These are phyloP conservation scores for Cheilosia variabilis DNA, from an alignment of 2,888 invertebrate genomes.

Conservation along the genomic window DNA sequence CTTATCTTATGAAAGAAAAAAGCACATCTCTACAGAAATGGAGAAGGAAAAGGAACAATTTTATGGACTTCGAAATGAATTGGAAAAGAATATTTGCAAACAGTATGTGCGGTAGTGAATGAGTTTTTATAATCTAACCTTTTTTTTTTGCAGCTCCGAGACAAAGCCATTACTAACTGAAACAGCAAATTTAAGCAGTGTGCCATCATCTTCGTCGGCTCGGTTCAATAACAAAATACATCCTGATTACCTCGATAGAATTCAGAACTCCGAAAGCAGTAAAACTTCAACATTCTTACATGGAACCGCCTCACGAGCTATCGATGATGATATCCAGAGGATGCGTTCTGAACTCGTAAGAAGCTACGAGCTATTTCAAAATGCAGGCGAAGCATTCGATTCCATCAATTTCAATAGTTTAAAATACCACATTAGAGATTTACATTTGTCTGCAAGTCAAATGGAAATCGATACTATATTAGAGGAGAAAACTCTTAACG, in stretches of 20 bases:
- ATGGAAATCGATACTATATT: slow-evolving; percentile 75
- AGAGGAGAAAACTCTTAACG: slow-evolving; percentile 77
- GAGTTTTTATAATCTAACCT: background rate
- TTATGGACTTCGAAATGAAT: slow-evolving; percentile 45
- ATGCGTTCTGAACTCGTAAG: slow-evolving; percentile 79
- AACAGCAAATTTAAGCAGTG: background rate
- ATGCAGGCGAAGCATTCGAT: slow-evolving; percentile 80
- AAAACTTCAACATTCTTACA: slow-evolving; percentile 71
- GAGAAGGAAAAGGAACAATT: slow-evolving; percentile 15
- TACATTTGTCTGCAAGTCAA: slow-evolving; percentile 77
- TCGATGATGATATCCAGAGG: slow-evolving; percentile 79
- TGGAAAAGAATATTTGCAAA: slow-evolving; percentile 39
- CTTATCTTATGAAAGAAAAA: background rate
- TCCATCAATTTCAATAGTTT: slow-evolving; percentile 79
- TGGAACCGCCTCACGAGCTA: slow-evolving; percentile 70
- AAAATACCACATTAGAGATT: slow-evolving; percentile 79
- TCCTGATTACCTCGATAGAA: background rate
- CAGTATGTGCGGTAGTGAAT: slow-evolving; percentile 11
- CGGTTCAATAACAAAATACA: slow-evolving; percentile 1
- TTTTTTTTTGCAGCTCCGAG: background rate
- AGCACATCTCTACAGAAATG: background rate
- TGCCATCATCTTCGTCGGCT: background rate
- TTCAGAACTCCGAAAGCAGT: slow-evolving; percentile 18
- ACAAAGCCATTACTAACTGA: background rate
- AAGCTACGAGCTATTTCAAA: slow-evolving; percentile 80